phyloP scores from a whole-genome alignment of 2,888 invertebrate species.

The Colletes collaris region DNA sequence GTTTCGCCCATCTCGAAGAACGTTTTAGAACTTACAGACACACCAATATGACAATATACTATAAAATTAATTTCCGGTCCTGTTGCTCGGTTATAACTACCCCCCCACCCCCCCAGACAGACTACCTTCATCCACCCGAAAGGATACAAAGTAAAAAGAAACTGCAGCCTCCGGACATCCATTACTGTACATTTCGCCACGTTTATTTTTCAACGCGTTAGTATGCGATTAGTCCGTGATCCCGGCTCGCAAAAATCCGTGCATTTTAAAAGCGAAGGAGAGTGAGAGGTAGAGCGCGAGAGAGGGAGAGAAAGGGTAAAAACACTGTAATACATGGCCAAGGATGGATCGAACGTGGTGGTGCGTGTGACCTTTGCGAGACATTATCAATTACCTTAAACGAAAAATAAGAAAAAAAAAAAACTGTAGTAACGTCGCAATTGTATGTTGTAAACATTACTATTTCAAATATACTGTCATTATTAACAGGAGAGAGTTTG shows the following conservation, averaged over 20 bases:
- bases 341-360: constrained; percentile 32
- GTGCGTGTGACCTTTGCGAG: constrained; percentile 61
- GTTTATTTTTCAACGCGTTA: constrained; percentile 67
- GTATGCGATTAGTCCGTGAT: constrained; percentile 66
- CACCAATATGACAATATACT: constrained; percentile 68
- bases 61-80: constrained; percentile 61
- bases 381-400: constrained; percentile 72
- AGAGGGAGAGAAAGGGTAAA: constrained; percentile 28
- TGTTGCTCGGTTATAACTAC: constrained; percentile 54
- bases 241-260: constrained; percentile 45
- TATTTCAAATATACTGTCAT: constrained; percentile 77
- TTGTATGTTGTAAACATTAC: constrained; percentile 78
- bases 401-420: constrained; percentile 40
- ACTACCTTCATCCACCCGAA: not conserved
- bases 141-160: not conserved
- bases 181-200: constrained; percentile 58
- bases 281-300: constrained; percentile 17
- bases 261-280: constrained; percentile 29
- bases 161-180: constrained; percentile 31
- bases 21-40: constrained; percentile 58
- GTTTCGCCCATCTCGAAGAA: constrained; percentile 36
- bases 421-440: constrained; percentile 73
- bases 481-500: constrained; percentile 65
- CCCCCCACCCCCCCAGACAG: not conserved
- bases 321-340: constrained; percentile 26